Evolutionary conservation across 2,797 vertebrate genomes (phyloP), one percentile per base, ranked within the genome.

Genomic region (Setipinna tenuifilis): DNA sequence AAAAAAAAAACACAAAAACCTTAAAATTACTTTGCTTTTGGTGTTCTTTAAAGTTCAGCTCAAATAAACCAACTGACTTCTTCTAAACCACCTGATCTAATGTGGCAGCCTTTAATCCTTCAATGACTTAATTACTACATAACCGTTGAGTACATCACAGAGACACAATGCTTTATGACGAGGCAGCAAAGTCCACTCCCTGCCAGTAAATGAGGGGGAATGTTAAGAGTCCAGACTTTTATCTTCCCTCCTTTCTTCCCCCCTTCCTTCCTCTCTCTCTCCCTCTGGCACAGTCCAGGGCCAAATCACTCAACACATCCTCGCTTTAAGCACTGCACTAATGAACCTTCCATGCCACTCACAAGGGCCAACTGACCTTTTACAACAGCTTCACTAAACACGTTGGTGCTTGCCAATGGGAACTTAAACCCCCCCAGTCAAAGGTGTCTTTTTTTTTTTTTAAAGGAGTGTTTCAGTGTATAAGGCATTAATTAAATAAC

Each of bases 141-240:
- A 78, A 35, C 17, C 0, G 58, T 59, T 59, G 28, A 35, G 68
- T 31, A 31, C 68, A 17, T 71, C 68, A 31, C 68, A 31, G 0
- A 9, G 31, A 71, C 28, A 71, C 71, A 44, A 17, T 44, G 19
- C 71, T 78, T 78, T 78, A 78, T 44, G 7, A 78, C 16, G 5
- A 17, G 68, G 28, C 68, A 75, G 28, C 68, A 75, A 35, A 35
- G 68, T 75, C 68, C 68, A 7, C 23, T 28, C 17, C 9, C 9
- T 46, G 57, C 10, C 31, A 25, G 35, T 17, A 80, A 85, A 21
- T 50, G 41, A 31, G 84, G 23, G n/a, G 84, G 84, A 85, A 82
- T 50, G 78, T 81, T 58, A 12, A 23, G 84, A 50, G 80, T 25
- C 71, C 68, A 19, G 17, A 75, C 71, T 41, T 35, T 41, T 7